These are phyloP conservation scores for Ptilorrhoa leucosticta DNA, from an alignment of 2,113 vertebrate species.

Conservation along the genomic window DNA sequence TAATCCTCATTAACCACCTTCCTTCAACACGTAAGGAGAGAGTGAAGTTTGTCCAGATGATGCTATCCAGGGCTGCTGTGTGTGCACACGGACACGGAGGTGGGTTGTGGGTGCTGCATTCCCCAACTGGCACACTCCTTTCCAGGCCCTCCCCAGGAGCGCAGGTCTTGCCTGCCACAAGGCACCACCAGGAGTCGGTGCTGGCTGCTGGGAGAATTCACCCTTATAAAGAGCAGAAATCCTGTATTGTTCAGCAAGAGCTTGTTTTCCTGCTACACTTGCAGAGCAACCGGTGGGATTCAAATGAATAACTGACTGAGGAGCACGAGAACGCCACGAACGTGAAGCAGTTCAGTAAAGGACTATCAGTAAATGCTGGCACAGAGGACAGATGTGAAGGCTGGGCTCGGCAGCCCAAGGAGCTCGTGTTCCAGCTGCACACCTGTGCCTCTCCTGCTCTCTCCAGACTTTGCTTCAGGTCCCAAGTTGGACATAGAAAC, in stretches of 20 bases:
- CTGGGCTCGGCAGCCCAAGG: neutral
- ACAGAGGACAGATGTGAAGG: neutral
- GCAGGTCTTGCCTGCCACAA: neutral
- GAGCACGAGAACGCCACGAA: neutral
- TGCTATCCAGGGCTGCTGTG: neutral
- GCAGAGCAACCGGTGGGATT: neutral
- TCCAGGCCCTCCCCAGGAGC: neutral
- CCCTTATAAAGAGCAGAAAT: neutral
- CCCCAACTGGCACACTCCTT: neutral
- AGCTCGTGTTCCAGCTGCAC: neutral
- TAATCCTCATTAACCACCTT: neutral
- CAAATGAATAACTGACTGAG: neutral
- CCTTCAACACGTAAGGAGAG: neutral
- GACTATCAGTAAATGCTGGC: neutral
- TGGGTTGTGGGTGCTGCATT: neutral
- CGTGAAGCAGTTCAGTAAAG: neutral
- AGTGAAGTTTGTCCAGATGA: neutral
- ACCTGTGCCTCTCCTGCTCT: accelerated
- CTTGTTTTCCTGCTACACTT: neutral
- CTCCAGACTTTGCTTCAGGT: neutral
- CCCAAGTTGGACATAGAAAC: neutral
- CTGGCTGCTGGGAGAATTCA: neutral
- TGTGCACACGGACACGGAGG: accelerated
- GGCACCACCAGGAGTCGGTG: accelerated
- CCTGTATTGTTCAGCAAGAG: neutral